Conservation (phyloP, 2,888 invertebrate species). For the Pyrochroa serraticornis region DNA sequence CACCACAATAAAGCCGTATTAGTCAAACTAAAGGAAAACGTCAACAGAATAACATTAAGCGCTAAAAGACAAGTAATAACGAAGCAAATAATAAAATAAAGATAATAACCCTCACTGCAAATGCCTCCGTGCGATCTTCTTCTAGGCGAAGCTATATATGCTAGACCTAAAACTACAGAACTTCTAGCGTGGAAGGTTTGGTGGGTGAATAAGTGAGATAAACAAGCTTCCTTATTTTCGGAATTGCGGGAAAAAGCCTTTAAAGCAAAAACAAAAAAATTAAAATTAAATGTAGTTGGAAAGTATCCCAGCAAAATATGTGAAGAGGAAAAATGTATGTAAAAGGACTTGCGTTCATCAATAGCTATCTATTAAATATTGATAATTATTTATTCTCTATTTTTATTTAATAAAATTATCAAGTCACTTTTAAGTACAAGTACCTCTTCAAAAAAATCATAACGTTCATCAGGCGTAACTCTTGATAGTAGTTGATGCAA, state of each 20-base stretch:
- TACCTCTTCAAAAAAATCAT: too few species aligned
- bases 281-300: constrained; percentile 26
- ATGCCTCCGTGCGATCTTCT: constrained; percentile 60
- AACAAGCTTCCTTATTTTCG: constrained; percentile 56
- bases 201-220: constrained; percentile 63
- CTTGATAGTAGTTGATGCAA: too few species aligned
- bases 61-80: constrained; percentile 9
- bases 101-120: constrained; percentile 59
- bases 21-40: constrained; percentile 12
- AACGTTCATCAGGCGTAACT: too few species aligned
- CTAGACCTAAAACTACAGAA: constrained; percentile 61
- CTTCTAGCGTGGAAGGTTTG: constrained; percentile 59
- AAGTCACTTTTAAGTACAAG: too few species aligned
- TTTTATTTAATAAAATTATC: too few species aligned
- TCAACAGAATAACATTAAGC: constrained; percentile 3
- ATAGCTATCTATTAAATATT: background rate
- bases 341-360: too few species aligned
- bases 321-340: background rate
- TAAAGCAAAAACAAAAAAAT: constrained; percentile 33
- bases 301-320: constrained; percentile 20
- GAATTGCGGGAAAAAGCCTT: constrained; percentile 59
- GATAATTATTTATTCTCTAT: background rate
- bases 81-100: constrained; percentile 36
- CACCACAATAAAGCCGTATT: constrained; percentile 31
- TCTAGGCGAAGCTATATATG: constrained; percentile 61